Conservation (phyloP, 2,888 invertebrate genomes). For the Brachypterus glaber region DNA sequence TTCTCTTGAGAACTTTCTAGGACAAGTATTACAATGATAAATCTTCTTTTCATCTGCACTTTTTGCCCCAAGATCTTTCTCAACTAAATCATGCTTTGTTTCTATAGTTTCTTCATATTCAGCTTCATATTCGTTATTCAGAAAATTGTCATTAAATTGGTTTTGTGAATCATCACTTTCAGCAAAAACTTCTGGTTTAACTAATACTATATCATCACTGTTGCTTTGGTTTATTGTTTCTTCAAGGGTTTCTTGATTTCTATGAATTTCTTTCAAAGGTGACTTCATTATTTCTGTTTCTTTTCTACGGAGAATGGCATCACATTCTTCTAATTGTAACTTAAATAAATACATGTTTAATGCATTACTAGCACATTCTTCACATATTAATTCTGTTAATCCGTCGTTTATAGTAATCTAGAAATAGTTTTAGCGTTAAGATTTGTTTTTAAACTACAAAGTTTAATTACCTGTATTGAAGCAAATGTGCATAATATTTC, state of each 20-base stretch:
- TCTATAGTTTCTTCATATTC: slow-evolving; percentile 8
- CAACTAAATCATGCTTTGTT: slow-evolving; percentile 40
- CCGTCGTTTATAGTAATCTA: slow-evolving; percentile 45
- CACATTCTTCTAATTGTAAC: slow-evolving; percentile 40
- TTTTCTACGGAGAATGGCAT: slow-evolving; percentile 17
- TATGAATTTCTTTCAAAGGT: slow-evolving; percentile 2
- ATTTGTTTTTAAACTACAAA: slow-evolving; percentile 11
- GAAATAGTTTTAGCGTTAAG: slow-evolving; percentile 3
- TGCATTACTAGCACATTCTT: slow-evolving; percentile 44
- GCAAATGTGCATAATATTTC: slow-evolving; percentile 39
- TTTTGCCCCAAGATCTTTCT: slow-evolving; percentile 34
- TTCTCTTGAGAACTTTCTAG: slow-evolving; percentile 31
- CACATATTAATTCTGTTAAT: slow-evolving; percentile 51
- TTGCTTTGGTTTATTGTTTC: background rate
- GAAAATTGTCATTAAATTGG: slow-evolving; percentile 25
- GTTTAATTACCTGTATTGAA: slow-evolving; percentile 35
- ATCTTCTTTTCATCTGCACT: slow-evolving; percentile 25
- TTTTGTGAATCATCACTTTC: slow-evolving; percentile 15
- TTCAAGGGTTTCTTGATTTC: slow-evolving; percentile 28
- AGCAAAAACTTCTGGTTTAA: slow-evolving; percentile 11
- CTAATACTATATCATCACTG: background rate
- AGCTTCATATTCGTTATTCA: slow-evolving; percentile 11
- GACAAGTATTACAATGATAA: slow-evolving; percentile 32
- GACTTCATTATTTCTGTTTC: slow-evolving; percentile 3
- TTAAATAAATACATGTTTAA: slow-evolving; percentile 45